phyloP scores from a whole-genome alignment of 1,140 invertebrate genomes.

The Acromyrmex heyeri region DNA sequence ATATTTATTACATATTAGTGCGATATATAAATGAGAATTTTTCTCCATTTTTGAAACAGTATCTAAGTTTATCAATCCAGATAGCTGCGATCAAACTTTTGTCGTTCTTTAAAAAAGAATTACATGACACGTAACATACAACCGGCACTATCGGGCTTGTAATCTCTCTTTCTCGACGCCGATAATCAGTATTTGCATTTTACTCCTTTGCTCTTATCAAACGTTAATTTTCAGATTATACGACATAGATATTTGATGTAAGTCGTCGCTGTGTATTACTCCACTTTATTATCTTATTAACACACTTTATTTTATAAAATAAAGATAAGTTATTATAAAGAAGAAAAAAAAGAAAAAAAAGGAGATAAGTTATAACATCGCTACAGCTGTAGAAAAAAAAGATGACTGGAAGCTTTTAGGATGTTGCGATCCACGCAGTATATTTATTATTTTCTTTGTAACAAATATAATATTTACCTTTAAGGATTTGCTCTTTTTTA shows the following conservation, averaged over 20 bases:
- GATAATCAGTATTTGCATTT: conserved; percentile 62
- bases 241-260: background rate
- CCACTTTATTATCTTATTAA: conserved; percentile 45
- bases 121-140: conserved; percentile 11
- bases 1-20: background rate
- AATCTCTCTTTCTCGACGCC: conserved; percentile 21
- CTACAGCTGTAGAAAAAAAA: background rate
- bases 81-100: conserved; percentile 24
- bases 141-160: background rate
- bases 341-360: too few relatives aligned
- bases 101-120: conserved; percentile 20
- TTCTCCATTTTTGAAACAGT: background rate
- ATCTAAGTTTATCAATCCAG: background rate
- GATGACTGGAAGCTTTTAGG: conserved; percentile 8
- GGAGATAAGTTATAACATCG: background rate
- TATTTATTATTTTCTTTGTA: background rate
- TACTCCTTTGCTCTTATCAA: conserved; percentile 41
- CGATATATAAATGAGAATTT: background rate
- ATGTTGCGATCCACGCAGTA: background rate
- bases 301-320: background rate
- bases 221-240: conserved; percentile 22
- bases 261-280: background rate
- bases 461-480: background rate
- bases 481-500: background rate
- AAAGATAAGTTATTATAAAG: background rate